These are phyloP conservation scores for Carcina quercana DNA, from an alignment of 2,888 invertebrate species.

Conservation along the genomic window DNA sequence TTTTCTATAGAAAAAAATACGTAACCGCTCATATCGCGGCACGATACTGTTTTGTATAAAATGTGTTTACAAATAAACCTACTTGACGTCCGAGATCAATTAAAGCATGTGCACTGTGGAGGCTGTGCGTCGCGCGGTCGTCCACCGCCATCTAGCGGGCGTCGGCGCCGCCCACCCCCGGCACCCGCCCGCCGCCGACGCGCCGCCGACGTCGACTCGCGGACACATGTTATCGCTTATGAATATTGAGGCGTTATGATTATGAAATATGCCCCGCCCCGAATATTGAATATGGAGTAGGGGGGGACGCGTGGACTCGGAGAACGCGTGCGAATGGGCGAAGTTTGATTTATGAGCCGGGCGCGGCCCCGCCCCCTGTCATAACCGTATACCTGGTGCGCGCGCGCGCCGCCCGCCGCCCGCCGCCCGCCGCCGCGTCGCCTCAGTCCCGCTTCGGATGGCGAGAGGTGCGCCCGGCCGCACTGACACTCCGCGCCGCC, in stretches of 20 bases:
- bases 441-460: constrained; percentile 74
- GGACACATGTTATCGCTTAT: constrained; percentile 68
- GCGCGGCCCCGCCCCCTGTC: constrained; percentile 80
- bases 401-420: constrained; percentile 65
- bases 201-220: constrained; percentile 28
- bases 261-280: constrained; percentile 76
- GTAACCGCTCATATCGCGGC: neutral
- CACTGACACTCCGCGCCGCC: constrained; percentile 45
- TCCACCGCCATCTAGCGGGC: constrained; percentile 67
- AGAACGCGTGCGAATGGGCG: constrained; percentile 78
- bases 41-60: constrained; percentile 29
- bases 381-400: constrained; percentile 79
- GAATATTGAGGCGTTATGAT: constrained; percentile 75
- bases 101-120: constrained; percentile 67
- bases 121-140: constrained; percentile 60
- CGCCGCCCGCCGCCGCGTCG: constrained; percentile 54
- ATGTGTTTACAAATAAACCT: constrained; percentile 32
- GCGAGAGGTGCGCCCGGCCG: constrained; percentile 65
- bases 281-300: constrained; percentile 77
- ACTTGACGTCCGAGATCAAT: constrained; percentile 65
- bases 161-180: constrained; percentile 62
- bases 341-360: constrained; percentile 81
- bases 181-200: constrained; percentile 38
- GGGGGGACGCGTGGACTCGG: constrained; percentile 73
- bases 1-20: no score